Base-by-base conservation (phyloP, 2,113 vertebrate genomes). In the Turdus rufiventris region DNA sequence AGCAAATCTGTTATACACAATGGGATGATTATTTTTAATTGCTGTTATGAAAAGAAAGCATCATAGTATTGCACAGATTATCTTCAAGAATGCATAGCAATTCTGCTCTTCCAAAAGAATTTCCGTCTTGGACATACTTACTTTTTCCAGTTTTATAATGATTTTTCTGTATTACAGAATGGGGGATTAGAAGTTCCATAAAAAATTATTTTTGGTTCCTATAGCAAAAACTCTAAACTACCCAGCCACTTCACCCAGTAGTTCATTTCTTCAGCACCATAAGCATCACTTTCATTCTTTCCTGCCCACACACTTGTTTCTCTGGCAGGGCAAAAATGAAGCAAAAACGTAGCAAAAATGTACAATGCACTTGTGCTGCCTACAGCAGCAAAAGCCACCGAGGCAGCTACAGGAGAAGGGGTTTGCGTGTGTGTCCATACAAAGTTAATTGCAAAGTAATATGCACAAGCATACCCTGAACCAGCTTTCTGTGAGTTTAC, bases 381-480 rank as follows among this genome's bases (percentile, higher is more conserved):
- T n/a, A 34, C 29, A 50, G 18, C 48, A 78, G 73, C 45, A 61
- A 47, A 60, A 62, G 88, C 29, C 50, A 61, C 47, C 50, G 25
- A 3, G 23, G 80, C 70, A 94, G 8, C 58, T 29, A 9, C 1
- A 5, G 67, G 42, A 88, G 60, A 29, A 81, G 20, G 6, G 45
- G 25, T 66, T 82, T 72, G 54, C 0, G 0, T 66, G 74, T 33
- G 70, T 23, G 42, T 28, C 88, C 62, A 57, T 42, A 65, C 70
- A 70, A 82, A 88, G 77, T 40, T 91, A 96, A 91, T 72, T 74
- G 43, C 61, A 12, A 74, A 78, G 42, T 20, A 72, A 85, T 78
- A 94, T 91, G 86, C 94, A 89, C 66, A 79, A 51, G 84, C 93
- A 96, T 79, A 87, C 42, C 42, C 74, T 58, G 68, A 89, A 66